Evolutionary conservation across 1,140 invertebrate species (phyloP).

Genomic region (Nomia melanderi): DNA sequence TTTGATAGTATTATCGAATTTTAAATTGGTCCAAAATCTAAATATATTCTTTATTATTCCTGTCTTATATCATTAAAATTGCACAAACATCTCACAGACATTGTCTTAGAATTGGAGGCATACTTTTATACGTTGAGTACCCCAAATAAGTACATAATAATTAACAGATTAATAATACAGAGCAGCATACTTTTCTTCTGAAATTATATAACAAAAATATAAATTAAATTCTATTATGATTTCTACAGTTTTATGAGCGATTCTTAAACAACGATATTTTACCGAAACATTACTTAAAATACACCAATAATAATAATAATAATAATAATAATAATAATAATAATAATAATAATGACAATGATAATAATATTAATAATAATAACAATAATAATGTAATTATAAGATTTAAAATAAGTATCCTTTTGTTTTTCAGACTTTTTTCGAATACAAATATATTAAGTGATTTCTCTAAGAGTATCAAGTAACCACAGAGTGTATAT

Average conservation of each 20-base stretch:
- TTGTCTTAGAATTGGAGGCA: conserved; percentile 37
- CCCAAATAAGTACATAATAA: conserved; percentile 34
- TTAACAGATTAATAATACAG: conserved; percentile 11
- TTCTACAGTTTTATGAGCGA: background rate
- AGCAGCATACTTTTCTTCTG: background rate
- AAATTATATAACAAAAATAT: conserved; percentile 21
- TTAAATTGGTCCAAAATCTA: conserved; percentile 66
- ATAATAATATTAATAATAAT: background rate
- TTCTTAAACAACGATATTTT: background rate
- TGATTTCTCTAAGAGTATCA: background rate
- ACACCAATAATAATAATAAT: conserved; percentile 13
- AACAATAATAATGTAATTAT: background rate
- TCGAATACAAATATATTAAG: background rate
- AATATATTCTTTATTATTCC: conserved; percentile 35
- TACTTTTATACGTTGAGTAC: conserved; percentile 10
- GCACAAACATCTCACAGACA: conserved; percentile 34
- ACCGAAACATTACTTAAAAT: conserved; percentile 21
- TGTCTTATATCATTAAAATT: conserved; percentile 48
- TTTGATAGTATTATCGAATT: conserved; percentile 49
- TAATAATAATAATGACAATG: background rate
- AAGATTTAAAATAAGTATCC: conserved; percentile 21
- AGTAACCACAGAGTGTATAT: conserved; percentile 9
- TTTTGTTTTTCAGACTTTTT: conserved; percentile 32
- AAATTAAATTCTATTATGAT: conserved; percentile 19
- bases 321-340: background rate